Evolutionary conservation across 1,140 invertebrate genomes (phyloP).

Genomic region (Aphelenchoides besseyi): DNA sequence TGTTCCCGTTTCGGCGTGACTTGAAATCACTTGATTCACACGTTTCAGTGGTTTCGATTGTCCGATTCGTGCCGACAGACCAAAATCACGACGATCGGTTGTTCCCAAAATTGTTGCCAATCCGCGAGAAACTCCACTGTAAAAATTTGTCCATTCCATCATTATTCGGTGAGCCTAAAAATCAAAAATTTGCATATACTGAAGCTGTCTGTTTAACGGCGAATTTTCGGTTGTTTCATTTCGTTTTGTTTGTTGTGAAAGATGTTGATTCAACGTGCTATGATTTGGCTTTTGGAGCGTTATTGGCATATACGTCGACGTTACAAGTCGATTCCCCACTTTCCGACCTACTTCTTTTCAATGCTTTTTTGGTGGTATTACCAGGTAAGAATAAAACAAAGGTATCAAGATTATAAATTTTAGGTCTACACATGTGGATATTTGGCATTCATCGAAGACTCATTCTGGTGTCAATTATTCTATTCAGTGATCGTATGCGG

Average conservation of each 20-base stretch:
- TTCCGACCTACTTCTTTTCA: background rate
- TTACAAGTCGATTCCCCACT: background rate
- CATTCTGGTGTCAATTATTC: background rate
- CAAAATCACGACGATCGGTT: background rate
- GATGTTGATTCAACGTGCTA: background rate
- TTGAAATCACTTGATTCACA: background rate
- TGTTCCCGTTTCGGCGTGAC: background rate
- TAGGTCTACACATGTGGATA: conserved; percentile 2
- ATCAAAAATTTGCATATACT: conserved; percentile 15
- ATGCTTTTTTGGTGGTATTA: background rate
- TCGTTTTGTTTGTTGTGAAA: background rate
- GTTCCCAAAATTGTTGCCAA: conserved; percentile 18
- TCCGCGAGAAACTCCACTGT: conserved; percentile 38
- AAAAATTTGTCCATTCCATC: conserved; percentile 51
- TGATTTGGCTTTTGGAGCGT: background rate
- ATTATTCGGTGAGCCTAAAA: conserved; percentile 38
- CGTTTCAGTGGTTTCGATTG: background rate
- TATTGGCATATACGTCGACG: background rate
- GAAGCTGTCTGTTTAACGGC: no score
- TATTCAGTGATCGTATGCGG: background rate
- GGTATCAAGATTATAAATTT: background rate
- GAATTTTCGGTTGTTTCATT: no score
- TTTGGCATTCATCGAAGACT: background rate
- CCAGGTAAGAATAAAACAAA: background rate
- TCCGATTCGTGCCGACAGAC: background rate